Conservation (phyloP, 2,113 vertebrate genomes). For the Anseranas semipalmata region DNA sequence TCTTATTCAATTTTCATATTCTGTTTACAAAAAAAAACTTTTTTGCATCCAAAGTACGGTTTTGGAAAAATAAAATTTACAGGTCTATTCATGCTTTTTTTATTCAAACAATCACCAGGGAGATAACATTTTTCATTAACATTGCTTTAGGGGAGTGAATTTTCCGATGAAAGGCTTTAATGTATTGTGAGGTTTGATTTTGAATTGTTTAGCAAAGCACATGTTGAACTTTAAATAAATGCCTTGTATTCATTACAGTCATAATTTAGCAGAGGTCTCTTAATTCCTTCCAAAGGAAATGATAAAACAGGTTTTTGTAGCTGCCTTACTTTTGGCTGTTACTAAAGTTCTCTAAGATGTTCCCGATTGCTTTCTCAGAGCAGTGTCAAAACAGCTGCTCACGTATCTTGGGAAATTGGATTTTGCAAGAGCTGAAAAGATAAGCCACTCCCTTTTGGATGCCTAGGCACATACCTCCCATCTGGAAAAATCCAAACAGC, state of each 20-base stretch:
- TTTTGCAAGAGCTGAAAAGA: constrained; percentile 27
- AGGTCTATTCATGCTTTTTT: not conserved
- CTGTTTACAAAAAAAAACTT: not conserved
- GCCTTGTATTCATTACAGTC: not conserved
- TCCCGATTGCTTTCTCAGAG: not conserved
- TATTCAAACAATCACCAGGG: not conserved
- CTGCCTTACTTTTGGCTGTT: not conserved
- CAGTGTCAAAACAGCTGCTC: not conserved
- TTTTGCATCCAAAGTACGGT: not conserved
- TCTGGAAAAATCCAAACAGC: not conserved
- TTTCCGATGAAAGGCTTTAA: not conserved
- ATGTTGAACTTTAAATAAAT: not conserved
- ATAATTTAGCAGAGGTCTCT: not conserved
- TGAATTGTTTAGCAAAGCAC: not conserved
- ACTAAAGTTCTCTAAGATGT: not conserved
- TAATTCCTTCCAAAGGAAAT: not conserved
- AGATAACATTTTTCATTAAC: not conserved
- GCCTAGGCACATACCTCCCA: not conserved
- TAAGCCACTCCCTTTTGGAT: not conserved
- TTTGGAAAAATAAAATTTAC: not conserved
- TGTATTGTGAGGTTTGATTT: not conserved
- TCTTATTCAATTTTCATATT: not conserved
- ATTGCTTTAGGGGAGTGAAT: not conserved
- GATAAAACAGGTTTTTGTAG: not conserved
- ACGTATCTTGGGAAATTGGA: not conserved